These are phyloP conservation scores for Trichonephila clavata DNA, from an alignment of 1,140 invertebrate genomes.

Conservation along the genomic window DNA sequence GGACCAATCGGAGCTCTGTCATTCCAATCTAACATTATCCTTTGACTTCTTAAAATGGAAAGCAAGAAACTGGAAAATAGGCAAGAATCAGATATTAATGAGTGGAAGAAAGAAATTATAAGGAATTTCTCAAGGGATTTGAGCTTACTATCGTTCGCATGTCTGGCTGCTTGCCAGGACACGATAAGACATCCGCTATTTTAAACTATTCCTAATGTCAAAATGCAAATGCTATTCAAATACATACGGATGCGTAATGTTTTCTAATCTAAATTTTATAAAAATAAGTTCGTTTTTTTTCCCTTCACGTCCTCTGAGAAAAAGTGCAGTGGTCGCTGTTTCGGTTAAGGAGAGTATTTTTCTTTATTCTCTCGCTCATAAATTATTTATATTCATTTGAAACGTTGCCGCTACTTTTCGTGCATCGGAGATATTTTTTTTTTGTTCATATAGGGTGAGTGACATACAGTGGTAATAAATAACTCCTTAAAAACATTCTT, in stretches of 20 bases:
- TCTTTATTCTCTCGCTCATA: constrained; percentile 48
- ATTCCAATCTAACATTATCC: background rate
- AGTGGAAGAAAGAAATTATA: constrained; percentile 12
- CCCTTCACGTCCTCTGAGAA: background rate
- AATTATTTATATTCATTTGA: constrained; percentile 70
- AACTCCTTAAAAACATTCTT: constrained; percentile 28
- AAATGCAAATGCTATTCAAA: constrained; percentile 70
- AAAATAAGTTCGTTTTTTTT: constrained; percentile 43
- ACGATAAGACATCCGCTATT: constrained; percentile 41
- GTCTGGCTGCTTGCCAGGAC: constrained; percentile 36
- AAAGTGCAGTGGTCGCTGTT: background rate
- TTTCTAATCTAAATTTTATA: constrained; percentile 72
- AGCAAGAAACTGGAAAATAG: constrained; percentile 23
- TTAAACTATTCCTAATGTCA: constrained; percentile 56
- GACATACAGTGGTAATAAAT: constrained; percentile 52
- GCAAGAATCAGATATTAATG: constrained; percentile 45
- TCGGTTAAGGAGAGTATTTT: constrained; percentile 37
- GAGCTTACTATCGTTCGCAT: constrained; percentile 19
- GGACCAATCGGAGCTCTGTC: background rate
- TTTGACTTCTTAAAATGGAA: background rate
- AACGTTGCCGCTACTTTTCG: constrained; percentile 3
- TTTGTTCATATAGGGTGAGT: background rate
- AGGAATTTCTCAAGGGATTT: background rate
- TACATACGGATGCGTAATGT: constrained; percentile 61
- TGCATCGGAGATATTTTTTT: background rate